phyloP scores from a whole-genome alignment of 1,140 invertebrate genomes.

The Phymastichus coffea region DNA sequence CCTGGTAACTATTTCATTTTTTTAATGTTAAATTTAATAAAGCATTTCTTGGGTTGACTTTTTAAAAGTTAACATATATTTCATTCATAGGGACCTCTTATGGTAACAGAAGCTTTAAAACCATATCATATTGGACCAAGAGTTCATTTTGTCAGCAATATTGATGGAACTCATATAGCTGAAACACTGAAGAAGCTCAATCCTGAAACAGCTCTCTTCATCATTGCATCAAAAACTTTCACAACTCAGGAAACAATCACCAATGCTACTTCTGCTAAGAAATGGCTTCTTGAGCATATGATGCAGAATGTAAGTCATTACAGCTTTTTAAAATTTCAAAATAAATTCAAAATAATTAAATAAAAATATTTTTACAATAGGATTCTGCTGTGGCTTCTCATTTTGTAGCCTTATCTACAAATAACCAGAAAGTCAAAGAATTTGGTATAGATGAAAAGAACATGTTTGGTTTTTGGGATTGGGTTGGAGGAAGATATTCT shows the following conservation, averaged over 20 bases:
- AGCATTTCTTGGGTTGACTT: not conserved
- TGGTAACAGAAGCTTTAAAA: conserved; percentile 98
- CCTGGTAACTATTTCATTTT: conserved; percentile 62
- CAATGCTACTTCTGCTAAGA: conserved; percentile 95
- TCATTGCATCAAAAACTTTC: conserved; percentile 99
- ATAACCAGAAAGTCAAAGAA: conserved; percentile 86
- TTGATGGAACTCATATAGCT: conserved; percentile 97
- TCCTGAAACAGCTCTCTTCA: conserved; percentile 94
- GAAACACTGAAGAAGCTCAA: conserved; percentile 89
- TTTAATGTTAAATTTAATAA: not conserved
- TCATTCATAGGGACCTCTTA: conserved; percentile 79
- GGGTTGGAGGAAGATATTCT: conserved; percentile 98
- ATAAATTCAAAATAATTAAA: conserved; percentile 11
- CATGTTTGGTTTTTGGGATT: conserved; percentile 99
- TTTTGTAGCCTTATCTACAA: conserved; percentile 98
- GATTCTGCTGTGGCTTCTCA: conserved; percentile 87
- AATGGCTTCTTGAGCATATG: conserved; percentile 86
- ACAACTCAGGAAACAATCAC: conserved; percentile 99
- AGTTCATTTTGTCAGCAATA: conserved; percentile 98
- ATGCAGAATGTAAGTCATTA: conserved; percentile 79
- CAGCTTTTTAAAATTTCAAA: too few relatives aligned
- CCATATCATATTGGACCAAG: conserved; percentile 85
- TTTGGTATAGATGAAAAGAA: conserved; percentile 97
- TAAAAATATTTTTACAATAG: conserved; percentile 56
- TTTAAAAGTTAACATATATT: conserved; percentile 16